Conservation (phyloP, 64 coral and sea anemone species). For the Cladopsammia gracilis region DNA sequence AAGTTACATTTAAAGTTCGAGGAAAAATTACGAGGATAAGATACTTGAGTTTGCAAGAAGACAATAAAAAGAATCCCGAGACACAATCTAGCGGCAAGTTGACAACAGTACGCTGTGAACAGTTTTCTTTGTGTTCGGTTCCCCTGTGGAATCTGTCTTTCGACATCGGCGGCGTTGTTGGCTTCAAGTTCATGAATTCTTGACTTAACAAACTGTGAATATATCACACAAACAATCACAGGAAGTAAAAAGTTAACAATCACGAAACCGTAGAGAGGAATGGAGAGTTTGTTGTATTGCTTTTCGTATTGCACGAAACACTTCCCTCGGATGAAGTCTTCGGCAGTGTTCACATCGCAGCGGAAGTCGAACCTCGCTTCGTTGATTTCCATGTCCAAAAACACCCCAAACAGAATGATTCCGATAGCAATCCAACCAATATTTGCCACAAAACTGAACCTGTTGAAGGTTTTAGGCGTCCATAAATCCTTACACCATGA, state of each 20-base stretch:
- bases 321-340: background rate
- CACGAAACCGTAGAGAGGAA: slow-evolving; percentile 2
- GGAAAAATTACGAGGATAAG: background rate
- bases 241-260: background rate
- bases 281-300: background rate
- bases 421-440: background rate
- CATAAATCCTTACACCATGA: background rate
- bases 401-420: background rate
- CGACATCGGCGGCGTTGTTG: background rate
- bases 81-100: background rate
- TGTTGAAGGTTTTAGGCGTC: background rate
- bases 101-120: background rate
- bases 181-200: background rate
- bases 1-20: no score
- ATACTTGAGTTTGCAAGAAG: background rate
- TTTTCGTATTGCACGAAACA: background rate
- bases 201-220: background rate
- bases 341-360: background rate
- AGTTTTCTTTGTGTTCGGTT: background rate
- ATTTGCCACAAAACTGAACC: background rate
- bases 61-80: background rate
- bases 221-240: background rate
- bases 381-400: background rate
- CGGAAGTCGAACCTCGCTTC: background rate
- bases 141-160: background rate